Conservation (phyloP, 23 tunicate genomes). For the Diplosoma virens region DNA sequence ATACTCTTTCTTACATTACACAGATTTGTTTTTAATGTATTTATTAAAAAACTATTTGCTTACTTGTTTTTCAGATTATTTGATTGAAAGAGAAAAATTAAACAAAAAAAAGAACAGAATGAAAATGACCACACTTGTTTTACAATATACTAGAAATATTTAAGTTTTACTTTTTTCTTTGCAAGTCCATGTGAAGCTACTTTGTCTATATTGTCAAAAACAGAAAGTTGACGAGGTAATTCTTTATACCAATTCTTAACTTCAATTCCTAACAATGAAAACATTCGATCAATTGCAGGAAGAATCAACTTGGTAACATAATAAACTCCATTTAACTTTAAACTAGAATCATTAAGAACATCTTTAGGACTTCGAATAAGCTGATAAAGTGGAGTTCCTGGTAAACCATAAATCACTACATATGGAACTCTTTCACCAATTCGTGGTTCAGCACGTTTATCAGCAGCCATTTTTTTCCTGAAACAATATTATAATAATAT, state of each 20-base stretch:
- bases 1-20: no score
- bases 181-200: not conserved
- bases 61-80: no score
- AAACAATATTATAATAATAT: not conserved
- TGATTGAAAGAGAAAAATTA: no score
- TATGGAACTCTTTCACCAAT: slow-evolving; percentile 86
- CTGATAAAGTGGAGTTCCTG: slow-evolving; percentile 76
- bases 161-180: not conserved
- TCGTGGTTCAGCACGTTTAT: slow-evolving; percentile 69
- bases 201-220: not conserved
- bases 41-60: no score
- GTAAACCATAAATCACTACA: slow-evolving; percentile 82
- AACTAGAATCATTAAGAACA: slow-evolving; percentile 43
- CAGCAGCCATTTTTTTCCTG: slow-evolving; percentile 67
- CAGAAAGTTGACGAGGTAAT: slow-evolving; percentile 39
- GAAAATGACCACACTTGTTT: no score
- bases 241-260: slow-evolving; percentile 67
- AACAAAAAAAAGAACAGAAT: no score
- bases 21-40: no score
- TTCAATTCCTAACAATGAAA: slow-evolving; percentile 78
- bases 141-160: not conserved
- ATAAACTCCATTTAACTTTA: slow-evolving; percentile 71
- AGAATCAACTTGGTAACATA: slow-evolving; percentile 88
- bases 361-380: slow-evolving; percentile 71
- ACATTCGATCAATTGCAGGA: slow-evolving; percentile 74